Evolutionary conservation across 2,113 vertebrate genomes (phyloP).

Genomic region (Anhinga rufa): DNA sequence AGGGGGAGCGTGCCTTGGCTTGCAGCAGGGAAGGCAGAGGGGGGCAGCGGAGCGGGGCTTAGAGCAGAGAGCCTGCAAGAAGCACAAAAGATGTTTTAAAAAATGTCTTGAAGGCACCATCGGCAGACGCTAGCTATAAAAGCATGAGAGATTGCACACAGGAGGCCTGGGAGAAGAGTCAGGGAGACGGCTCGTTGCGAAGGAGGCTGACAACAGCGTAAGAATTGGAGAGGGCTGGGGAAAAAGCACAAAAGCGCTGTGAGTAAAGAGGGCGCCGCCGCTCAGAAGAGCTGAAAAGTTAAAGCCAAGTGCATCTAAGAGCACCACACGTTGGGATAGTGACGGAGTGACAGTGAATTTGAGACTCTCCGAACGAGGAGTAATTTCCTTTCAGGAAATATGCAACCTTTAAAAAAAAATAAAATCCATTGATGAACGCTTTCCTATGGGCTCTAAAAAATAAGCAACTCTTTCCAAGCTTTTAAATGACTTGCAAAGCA

Average conservation of each 20-base stretch:
- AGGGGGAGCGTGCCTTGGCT: not conserved
- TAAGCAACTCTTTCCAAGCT: not conserved
- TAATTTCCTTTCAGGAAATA: conserved; percentile 46
- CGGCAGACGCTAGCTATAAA: not conserved
- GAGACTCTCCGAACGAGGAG: conserved; percentile 14
- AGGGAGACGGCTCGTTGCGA: not conserved
- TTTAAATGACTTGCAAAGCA: not conserved
- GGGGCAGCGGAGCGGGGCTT: not conserved
- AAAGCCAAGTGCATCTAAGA: not conserved
- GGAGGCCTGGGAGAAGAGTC: not conserved
- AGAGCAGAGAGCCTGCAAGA: not conserved
- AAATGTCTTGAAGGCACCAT: not conserved
- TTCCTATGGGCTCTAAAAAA: not conserved
- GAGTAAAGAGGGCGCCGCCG: not conserved
- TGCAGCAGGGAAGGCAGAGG: not conserved
- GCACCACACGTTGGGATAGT: not conserved
- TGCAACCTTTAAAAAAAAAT: not conserved
- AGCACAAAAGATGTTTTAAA: not conserved
- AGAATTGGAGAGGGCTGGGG: not conserved
- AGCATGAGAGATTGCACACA: not conserved
- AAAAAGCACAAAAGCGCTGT: not conserved
- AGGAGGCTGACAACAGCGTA: not conserved
- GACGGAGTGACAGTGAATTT: not conserved
- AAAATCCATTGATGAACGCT: not conserved
- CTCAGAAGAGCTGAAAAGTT: not conserved